phyloP scores from a whole-genome alignment of 2,888 invertebrate genomes.

The Mythimna loreyi region DNA sequence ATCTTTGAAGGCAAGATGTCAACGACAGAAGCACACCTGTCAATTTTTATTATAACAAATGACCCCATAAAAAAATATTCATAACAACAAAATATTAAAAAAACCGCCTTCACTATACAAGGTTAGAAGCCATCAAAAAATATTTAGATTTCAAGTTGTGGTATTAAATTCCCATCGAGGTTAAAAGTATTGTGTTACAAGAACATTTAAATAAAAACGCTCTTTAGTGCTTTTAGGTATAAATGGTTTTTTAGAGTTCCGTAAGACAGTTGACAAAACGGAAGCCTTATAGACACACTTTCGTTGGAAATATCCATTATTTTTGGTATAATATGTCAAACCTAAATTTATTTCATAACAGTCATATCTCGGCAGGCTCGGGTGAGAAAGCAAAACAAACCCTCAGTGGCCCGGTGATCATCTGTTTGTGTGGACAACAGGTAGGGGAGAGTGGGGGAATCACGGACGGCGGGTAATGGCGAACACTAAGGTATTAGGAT shows the following conservation, averaged over 20 bases:
- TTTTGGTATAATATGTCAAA: too few relatives aligned
- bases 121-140: slow-evolving; percentile 16
- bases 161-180: slow-evolving; percentile 37
- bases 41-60: slow-evolving; percentile 13
- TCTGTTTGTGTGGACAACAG: too few relatives aligned
- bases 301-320: too few relatives aligned
- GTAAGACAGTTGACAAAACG: too few relatives aligned
- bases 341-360: too few relatives aligned
- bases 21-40: slow-evolving; percentile 12
- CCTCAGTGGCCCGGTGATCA: too few relatives aligned
- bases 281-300: too few relatives aligned
- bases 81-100: background rate
- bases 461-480: too few relatives aligned
- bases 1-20: background rate
- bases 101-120: slow-evolving; percentile 28
- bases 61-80: slow-evolving; percentile 14
- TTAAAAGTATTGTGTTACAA: slow-evolving; percentile 54
- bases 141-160: slow-evolving; percentile 14
- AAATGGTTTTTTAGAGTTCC: slow-evolving; percentile 32
- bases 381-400: too few relatives aligned
- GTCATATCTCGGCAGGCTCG: too few relatives aligned
- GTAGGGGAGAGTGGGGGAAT: too few relatives aligned
- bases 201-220: slow-evolving; percentile 55
- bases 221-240: slow-evolving; percentile 25
- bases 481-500: too few relatives aligned